Percentiles rank a stretch among this genome's conserved stretches.
phyloP scores from a whole-genome alignment of 2,797 vertebrate species.

The Myoxocephalus aenaeus region DNA sequence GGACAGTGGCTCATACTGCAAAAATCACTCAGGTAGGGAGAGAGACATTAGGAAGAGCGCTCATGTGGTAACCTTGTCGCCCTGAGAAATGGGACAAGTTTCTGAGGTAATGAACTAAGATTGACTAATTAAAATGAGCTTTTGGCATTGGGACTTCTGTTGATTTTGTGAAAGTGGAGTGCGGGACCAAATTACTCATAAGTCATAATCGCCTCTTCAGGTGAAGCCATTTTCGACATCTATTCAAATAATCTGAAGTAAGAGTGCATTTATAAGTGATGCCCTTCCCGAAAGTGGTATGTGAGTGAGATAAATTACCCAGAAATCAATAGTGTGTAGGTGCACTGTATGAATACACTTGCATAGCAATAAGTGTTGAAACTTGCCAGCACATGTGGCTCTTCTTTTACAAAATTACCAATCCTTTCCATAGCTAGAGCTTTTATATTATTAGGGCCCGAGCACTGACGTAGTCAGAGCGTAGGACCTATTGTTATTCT shows the following conservation, averaged over 20 bases:
- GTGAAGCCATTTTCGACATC: constrained; percentile 49
- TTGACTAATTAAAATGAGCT: constrained; percentile 67
- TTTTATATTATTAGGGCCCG: too few species aligned
- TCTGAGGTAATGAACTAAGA: constrained; percentile 58
- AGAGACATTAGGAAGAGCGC: constrained; percentile 53
- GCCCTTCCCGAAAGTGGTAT: constrained; percentile 15
- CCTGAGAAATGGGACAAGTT: constrained; percentile 45
- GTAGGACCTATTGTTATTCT: too few species aligned
- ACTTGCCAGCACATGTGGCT: not conserved
- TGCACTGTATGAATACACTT: not conserved
- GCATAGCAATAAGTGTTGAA: not conserved
- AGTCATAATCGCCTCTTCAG: constrained; percentile 50
- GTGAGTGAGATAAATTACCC: constrained; percentile 16
- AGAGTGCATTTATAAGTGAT: constrained; percentile 19
- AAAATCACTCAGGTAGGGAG: constrained; percentile 65
- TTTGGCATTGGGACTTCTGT: constrained; percentile 49
- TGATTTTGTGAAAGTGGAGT: constrained; percentile 48
- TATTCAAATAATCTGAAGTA: constrained; percentile 41
- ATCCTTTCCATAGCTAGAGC: not conserved
- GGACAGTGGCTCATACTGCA: constrained; percentile 49
- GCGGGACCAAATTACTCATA: constrained; percentile 56
- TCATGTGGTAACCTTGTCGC: constrained; percentile 53
- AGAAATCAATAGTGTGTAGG: constrained; percentile 12
- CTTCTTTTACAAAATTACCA: not conserved
- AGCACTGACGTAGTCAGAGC: too few species aligned